phyloP scores from a whole-genome alignment of 2,888 invertebrate species.

The Napeogenes sylphis region DNA sequence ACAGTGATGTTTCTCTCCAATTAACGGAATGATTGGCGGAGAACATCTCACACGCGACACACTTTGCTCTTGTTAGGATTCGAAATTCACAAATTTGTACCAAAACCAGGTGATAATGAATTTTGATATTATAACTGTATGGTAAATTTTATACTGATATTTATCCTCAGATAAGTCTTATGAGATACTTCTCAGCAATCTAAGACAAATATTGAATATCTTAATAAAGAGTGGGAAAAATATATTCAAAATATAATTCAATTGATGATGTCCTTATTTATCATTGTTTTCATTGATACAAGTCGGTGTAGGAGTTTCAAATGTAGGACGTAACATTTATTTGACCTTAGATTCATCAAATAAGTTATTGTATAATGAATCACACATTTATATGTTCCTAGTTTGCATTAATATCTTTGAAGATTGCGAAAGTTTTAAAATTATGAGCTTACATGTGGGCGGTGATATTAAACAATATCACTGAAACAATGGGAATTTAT shows the following conservation, averaged over 20 bases:
- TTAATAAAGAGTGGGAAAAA: slow-evolving; percentile 1
- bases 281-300: slow-evolving; percentile 1
- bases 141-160: neutral
- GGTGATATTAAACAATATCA: too few species aligned
- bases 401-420: too few species aligned
- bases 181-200: too few species aligned
- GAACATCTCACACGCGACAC: slow-evolving; percentile 69
- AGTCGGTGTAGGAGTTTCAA: slow-evolving; percentile 2
- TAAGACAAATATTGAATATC: neutral
- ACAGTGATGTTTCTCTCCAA: slow-evolving; percentile 75
- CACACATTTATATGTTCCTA: too few species aligned
- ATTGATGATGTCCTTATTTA: slow-evolving; percentile 3
- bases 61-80: slow-evolving; percentile 63
- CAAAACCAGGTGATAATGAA: slow-evolving; percentile 10
- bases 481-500: too few species aligned
- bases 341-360: slow-evolving; percentile 5
- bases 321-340: slow-evolving; percentile 6
- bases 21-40: slow-evolving; percentile 74
- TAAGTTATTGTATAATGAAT: neutral
- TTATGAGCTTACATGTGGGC: too few species aligned
- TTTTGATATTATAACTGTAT: slow-evolving; percentile 1
- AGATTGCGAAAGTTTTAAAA: too few species aligned
- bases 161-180: too few species aligned
- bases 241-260: neutral
- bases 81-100: slow-evolving; percentile 34